Evolutionary conservation across 2,113 vertebrate genomes (phyloP).

Genomic region (Narcine bancroftii): DNA sequence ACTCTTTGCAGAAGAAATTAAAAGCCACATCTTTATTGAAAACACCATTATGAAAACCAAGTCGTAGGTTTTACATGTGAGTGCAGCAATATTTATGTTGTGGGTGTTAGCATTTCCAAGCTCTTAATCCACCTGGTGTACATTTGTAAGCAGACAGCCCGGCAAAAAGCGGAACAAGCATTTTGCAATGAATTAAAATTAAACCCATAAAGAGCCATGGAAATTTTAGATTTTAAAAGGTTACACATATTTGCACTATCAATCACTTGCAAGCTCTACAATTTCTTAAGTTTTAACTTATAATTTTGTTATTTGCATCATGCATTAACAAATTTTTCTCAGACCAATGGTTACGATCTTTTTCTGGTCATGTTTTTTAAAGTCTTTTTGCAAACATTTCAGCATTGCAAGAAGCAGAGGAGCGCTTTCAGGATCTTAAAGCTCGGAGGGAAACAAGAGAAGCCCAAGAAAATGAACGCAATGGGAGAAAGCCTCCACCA

Average conservation of each 20-base stretch:
- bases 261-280: neutral
- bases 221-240: neutral
- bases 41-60: neutral
- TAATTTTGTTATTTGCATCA: neutral
- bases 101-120: neutral
- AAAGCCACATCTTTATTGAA: neutral
- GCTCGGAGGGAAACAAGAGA: conserved; percentile 83
- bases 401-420: conserved; percentile 88
- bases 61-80: neutral
- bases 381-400: conserved; percentile 23
- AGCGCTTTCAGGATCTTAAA: conserved; percentile 81
- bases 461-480: conserved; percentile 82
- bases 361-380: neutral
- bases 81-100: neutral
- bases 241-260: neutral
- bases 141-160: neutral
- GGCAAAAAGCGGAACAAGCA: neutral
- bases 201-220: neutral
- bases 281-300: neutral
- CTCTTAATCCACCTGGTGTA: neutral
- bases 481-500: conserved; percentile 65
- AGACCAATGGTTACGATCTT: neutral
- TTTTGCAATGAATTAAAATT: neutral
- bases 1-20: neutral
- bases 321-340: neutral